phyloP scores from a whole-genome alignment of 2,797 vertebrate species.

The Antennarius maculatus region DNA sequence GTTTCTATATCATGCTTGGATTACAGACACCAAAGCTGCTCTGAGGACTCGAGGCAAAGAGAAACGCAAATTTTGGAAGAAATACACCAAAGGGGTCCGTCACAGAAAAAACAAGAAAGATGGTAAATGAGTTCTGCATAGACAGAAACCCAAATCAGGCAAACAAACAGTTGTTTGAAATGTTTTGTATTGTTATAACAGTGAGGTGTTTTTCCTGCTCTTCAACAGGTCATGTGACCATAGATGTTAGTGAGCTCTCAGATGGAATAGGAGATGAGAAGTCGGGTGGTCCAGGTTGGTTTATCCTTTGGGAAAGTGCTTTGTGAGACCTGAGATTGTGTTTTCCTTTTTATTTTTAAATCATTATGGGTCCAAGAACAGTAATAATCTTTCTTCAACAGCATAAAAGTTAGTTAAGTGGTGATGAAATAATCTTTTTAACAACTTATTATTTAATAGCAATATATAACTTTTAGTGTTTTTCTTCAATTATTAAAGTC shows the following conservation, averaged over 20 bases:
- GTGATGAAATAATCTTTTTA: too few species aligned
- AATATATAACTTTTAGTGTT: too few species aligned
- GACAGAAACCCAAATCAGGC: background rate
- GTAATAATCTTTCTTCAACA: background rate
- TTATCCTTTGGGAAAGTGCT: background rate
- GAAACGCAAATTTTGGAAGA: constrained; percentile 88
- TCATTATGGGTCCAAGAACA: background rate
- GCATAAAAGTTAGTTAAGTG: too few species aligned
- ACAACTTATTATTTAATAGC: too few species aligned
- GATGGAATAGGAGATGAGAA: constrained; percentile 84
- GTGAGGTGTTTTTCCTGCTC: background rate
- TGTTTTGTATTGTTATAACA: background rate
- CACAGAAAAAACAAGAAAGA: constrained; percentile 80
- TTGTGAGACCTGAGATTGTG: background rate
- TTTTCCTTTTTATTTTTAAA: background rate
- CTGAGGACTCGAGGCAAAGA: constrained; percentile 89
- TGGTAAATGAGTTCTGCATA: constrained; percentile 52
- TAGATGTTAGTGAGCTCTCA: constrained; percentile 87
- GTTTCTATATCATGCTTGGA: constrained; percentile 98
- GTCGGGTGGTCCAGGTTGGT: constrained; percentile 87
- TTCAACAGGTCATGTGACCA: constrained; percentile 82
- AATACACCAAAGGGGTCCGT: constrained; percentile 78
- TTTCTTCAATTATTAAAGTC: too few species aligned
- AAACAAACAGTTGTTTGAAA: background rate
- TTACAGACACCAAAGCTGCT: constrained; percentile 95